Percentiles rank a stretch among this genome's conserved stretches.
Conservation (phyloP, 2,888 invertebrate genomes). For the Melangyna quadrimaculata region DNA sequence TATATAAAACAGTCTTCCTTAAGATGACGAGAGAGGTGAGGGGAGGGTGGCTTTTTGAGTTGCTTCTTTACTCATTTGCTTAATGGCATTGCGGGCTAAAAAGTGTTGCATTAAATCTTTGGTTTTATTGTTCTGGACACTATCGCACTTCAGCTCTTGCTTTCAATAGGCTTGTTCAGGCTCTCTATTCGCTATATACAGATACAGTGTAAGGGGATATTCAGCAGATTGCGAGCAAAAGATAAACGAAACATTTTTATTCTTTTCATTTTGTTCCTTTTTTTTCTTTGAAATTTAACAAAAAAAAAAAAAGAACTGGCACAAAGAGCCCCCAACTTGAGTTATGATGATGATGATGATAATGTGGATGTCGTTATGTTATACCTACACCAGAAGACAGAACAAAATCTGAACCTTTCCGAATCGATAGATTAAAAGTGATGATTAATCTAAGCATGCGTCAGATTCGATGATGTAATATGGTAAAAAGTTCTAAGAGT, state of each 20-base stretch:
- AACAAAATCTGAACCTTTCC: neutral
- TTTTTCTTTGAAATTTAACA: conserved; percentile 3
- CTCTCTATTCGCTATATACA: neutral
- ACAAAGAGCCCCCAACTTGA: conserved; percentile 52
- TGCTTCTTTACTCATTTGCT: conserved; percentile 66
- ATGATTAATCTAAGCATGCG: conserved; percentile 40
- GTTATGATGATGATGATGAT: conserved; percentile 46
- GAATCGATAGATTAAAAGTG: conserved; percentile 61
- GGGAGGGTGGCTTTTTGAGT: conserved; percentile 25
- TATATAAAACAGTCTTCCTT: neutral
- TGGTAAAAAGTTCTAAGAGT: conserved; percentile 22
- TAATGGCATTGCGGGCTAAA: conserved; percentile 58
- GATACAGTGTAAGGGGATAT: conserved; percentile 58
- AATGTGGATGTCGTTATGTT: conserved; percentile 29
- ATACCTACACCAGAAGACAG: neutral
- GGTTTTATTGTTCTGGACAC: conserved; percentile 65
- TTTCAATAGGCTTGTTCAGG: neutral
- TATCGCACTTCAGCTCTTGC: neutral
- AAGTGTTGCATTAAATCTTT: conserved; percentile 65
- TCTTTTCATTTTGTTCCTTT: conserved; percentile 33
- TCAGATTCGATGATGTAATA: conserved; percentile 34
- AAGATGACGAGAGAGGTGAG: neutral
- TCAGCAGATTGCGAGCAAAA: conserved; percentile 62
- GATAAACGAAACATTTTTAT: conserved; percentile 59
- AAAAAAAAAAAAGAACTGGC: conserved; percentile 16